These are phyloP conservation scores for Serranus cabrilla DNA, from an alignment of 2,797 vertebrate species.

Conservation along the genomic window DNA sequence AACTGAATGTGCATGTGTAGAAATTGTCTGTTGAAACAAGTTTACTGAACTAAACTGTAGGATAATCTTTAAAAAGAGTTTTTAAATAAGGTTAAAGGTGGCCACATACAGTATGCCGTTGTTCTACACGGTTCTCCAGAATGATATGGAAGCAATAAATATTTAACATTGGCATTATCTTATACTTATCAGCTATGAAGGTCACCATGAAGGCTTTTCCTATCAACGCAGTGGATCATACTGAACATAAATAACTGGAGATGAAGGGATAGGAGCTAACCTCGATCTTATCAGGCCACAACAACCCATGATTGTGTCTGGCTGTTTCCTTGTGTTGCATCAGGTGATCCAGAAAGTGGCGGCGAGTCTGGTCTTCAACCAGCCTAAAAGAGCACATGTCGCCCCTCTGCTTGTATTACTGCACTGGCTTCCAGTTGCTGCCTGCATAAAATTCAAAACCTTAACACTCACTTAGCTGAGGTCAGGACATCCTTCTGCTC, in stretches of 20 bases:
- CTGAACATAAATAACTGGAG: background rate
- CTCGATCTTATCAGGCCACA: constrained; percentile 37
- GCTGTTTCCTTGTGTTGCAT: background rate
- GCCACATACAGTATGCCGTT: background rate
- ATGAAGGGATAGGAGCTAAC: constrained; percentile 21
- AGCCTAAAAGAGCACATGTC: no score
- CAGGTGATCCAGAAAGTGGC: no score
- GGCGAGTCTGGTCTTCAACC: no score
- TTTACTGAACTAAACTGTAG: background rate
- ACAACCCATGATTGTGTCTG: background rate
- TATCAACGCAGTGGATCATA: constrained; percentile 16
- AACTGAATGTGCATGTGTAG: background rate
- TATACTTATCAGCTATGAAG: constrained; percentile 64
- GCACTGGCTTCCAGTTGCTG: no score
- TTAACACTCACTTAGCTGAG: no score
- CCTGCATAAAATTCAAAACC: no score
- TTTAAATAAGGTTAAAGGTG: background rate
- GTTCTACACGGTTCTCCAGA: background rate
- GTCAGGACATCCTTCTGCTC: no score
- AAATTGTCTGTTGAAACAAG: background rate
- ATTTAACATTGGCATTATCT: constrained; percentile 31
- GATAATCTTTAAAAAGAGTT: background rate
- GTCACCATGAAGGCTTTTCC: constrained; percentile 40
- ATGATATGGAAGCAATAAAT: constrained; percentile 19
- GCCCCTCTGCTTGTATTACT: no score